Conservation (phyloP, 37 sponge, comb jelly and placozoan species). For the Aplysina aerophoba region DNA sequence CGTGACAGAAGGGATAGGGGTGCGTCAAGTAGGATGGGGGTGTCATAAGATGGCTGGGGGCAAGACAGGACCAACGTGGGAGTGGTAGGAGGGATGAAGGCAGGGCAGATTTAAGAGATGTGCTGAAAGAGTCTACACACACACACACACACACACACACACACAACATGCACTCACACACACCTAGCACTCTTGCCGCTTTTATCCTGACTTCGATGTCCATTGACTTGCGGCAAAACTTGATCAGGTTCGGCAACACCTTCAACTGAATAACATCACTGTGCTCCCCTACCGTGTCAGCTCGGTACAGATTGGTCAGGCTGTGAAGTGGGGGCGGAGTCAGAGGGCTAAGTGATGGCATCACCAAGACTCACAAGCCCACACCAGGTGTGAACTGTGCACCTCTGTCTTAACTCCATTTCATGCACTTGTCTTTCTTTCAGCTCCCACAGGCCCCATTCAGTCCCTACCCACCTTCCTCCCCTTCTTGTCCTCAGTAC, state of each 20-base stretch:
- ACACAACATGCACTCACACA: too few relatives aligned
- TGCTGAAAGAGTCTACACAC: too few relatives aligned
- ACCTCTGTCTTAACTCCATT: too few relatives aligned
- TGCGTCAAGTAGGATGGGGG: neutral
- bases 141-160: too few relatives aligned
- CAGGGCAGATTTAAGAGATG: too few relatives aligned
- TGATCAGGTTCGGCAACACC: constrained; percentile 17
- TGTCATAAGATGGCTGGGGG: neutral
- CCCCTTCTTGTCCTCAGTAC: too few relatives aligned
- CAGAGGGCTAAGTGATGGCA: neutral
- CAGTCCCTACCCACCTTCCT: too few relatives aligned
- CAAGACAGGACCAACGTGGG: too few relatives aligned
- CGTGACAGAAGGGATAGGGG: neutral
- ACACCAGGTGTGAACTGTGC: neutral
- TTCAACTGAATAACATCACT: constrained; percentile 6
- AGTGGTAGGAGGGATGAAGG: too few relatives aligned
- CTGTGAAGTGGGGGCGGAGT: neutral
- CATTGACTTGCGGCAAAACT: constrained; percentile 29
- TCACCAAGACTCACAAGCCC: neutral
- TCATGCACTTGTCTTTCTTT: neutral
- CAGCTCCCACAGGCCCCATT: neutral
- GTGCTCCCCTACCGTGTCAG: neutral
- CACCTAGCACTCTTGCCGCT: neutral
- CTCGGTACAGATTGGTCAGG: constrained; percentile 24
- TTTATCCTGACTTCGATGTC: constrained; percentile 14